These are phyloP conservation scores for Manacus vitellinus DNA, from an alignment of 2,113 vertebrate genomes.

Conservation along the genomic window DNA sequence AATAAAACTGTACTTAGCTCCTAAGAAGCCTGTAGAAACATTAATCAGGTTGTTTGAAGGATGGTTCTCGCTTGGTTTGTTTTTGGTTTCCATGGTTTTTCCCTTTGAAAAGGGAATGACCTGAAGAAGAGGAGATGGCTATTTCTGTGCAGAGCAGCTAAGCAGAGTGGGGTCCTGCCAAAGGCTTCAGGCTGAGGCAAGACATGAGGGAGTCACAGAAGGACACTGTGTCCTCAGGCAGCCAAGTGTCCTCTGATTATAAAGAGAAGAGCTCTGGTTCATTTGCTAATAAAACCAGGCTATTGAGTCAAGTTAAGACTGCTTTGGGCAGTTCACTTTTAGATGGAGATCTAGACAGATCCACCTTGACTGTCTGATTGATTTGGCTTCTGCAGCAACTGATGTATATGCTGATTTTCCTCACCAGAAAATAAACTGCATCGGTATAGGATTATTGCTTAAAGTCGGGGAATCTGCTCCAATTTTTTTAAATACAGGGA, in stretches of 20 bases:
- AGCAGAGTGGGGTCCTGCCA: neutral
- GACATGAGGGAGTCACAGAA: neutral
- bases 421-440: neutral
- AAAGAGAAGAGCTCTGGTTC: neutral
- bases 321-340: neutral
- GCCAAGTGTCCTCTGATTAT: neutral
- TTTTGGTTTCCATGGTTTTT: neutral
- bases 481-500: neutral
- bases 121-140: neutral
- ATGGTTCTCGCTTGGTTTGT: neutral
- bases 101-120: neutral
- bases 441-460: neutral
- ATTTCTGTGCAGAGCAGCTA: neutral
- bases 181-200: neutral
- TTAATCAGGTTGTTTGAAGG: neutral
- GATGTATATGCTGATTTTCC: neutral
- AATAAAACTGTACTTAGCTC: constrained; percentile 38
- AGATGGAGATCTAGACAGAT: neutral
- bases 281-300: neutral
- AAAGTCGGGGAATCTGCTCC: neutral
- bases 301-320: neutral
- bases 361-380: neutral
- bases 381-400: neutral
- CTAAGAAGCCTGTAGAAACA: neutral
- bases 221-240: neutral